phyloP scores from a whole-genome alignment of 1,140 invertebrate genomes.

The Drosophila grimshawi region DNA sequence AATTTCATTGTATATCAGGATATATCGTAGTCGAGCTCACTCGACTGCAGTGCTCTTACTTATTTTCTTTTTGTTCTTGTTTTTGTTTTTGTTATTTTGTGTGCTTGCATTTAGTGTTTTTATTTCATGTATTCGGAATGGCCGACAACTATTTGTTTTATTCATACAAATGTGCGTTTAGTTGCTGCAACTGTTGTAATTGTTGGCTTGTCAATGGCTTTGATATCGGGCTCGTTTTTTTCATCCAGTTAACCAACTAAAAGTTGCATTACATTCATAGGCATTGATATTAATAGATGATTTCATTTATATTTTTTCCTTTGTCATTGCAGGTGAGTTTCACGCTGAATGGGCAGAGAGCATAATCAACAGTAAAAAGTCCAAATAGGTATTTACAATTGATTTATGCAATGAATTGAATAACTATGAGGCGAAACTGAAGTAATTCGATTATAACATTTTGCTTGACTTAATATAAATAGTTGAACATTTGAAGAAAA shows the following conservation, averaged over 20 bases:
- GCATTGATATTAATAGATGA: conserved; percentile 42
- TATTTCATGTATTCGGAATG: conserved; percentile 45
- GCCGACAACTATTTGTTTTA: conserved; percentile 49
- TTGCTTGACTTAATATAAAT: neutral
- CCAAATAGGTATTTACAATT: conserved; percentile 1
- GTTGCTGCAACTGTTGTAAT: conserved; percentile 33
- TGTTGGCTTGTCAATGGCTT: conserved; percentile 64
- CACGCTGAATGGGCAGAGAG: neutral
- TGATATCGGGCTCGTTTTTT: conserved; percentile 25
- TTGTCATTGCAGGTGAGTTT: conserved; percentile 64
- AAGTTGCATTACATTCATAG: conserved; percentile 25
- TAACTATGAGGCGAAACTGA: neutral
- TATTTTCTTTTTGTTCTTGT: neutral
- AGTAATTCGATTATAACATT: neutral
- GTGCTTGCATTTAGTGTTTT: conserved; percentile 16
- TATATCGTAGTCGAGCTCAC: too few species aligned
- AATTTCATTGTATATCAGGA: too few species aligned
- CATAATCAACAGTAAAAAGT: neutral
- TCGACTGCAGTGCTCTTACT: too few species aligned
- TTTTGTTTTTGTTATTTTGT: conserved; percentile 8
- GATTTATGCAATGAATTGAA: neutral
- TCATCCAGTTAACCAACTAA: conserved; percentile 36
- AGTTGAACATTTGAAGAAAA: neutral
- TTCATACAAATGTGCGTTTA: conserved; percentile 11
- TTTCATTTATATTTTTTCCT: conserved; percentile 30